Evolutionary conservation across 35 echinoderm and acorn worm genomes (phyloP), one percentile per base, ranked within the genome.

Genomic region (Diadema setosum): DNA sequence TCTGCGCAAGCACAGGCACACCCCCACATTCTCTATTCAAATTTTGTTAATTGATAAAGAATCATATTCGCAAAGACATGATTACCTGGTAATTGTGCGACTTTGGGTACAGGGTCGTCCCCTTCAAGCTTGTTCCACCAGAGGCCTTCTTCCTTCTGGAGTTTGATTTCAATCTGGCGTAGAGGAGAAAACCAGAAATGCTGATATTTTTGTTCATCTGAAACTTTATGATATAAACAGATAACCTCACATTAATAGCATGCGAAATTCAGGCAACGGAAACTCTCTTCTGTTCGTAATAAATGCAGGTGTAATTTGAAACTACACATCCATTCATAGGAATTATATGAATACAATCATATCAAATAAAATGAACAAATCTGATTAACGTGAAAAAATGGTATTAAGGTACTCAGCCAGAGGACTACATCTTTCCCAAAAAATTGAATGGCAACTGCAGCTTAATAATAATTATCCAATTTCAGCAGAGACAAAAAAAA

Each of bases 91-190:
- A 81, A 5, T 58, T 27, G 42, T 14, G 17, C 80, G 24, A 84
- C 39, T 16, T 67, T 26, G 3, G 89, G 80, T 14, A 87, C 29
- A 24, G 63, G 32, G 46, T 88, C 89, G 11, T 94, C 92, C 58
- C 92, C 96, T 87, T 99, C 93, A 15, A 99, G 82, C 44, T 91
- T 87, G 35, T 70, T 92, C 96, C 96, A 99, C 84, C 89, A 86
- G 33, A 99, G 36, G 34, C 89, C 92, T 25, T 99, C 96, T 83
- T 63, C 92, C 49, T 99, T 99, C 52, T 81, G 89, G 27, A 99
- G 55, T 82, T 95, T 99, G 30, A 95, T 24, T 58, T 95, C 89
- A 82, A 93, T 90, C 90, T 90, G 48, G 4, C 78, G 16, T 16
- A 14, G 1, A 81, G n/a, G 6, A 88, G 81, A 67, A 65, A 65